Base-by-base conservation (phyloP, 2,888 invertebrate genomes). In the Crepidodera aurea region DNA sequence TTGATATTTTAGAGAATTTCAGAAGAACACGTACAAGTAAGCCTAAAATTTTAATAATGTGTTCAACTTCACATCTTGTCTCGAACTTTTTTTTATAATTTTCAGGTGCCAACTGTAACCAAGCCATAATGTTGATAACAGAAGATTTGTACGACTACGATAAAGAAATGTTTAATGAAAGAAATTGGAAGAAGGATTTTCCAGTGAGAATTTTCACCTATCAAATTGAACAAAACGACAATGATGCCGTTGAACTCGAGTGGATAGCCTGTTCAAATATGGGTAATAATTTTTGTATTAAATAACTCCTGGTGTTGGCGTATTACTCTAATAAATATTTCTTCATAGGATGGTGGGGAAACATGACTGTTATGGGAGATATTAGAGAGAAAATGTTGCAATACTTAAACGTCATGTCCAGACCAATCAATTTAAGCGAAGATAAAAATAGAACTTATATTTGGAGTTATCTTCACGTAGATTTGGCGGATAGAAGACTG, bases 191-290 rank as follows among this genome's bases (percentile, higher is more conserved):
- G 88, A 84, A 70, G 29, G 51, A 70, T 37, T 90, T 90, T 82
- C 90, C 95, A 73, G 94, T 97, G 51, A 86, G 99, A 71, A 91
- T 99, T 70, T 99, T 99, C 83, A 98, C 98, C 46, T 99, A 96
- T 85, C 86, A 98, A 77, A 94, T 99, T 81, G 98, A 98, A 12
- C 75, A 74, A 0, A 75, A 75, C 53, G 88, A 90, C 69, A 90
- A 92, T 29, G 98, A 98, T 81, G 91, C 93, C 51, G 86, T 90
- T 69, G 92, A 96, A 78, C 92, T 97, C 76, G 91, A 93, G 77
- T 95, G 94, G 93, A 98, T 99, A 91, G 98, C 99, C 57, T 99
- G 98, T 81, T 90, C 91, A 16, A 98, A 99, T 82, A 90, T 94
- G 82, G 90, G 90, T 85, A 79, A 75, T 60, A 65, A 25, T 27